phyloP scores from a whole-genome alignment of 2,888 invertebrate genomes.

The Hydroisotoma schaefferi region DNA sequence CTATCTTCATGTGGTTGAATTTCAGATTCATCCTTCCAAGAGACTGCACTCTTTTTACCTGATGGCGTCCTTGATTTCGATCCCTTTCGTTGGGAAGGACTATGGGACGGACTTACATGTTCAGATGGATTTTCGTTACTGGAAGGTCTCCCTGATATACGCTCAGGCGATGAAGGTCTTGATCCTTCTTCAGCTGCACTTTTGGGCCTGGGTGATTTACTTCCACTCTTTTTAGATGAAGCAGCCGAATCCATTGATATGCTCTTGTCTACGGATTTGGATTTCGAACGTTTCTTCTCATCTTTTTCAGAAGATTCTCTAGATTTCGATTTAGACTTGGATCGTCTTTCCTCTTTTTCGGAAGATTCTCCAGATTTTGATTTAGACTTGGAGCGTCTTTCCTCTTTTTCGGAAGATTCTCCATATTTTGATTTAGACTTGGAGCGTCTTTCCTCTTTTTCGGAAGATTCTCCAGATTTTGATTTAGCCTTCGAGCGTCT shows the following conservation, averaged over 20 bases:
- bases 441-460: constrained; percentile 1
- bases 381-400: not conserved
- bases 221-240: not conserved
- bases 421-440: constrained; percentile 3
- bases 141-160: not conserved
- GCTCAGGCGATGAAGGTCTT: not conserved
- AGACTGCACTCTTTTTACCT: constrained; percentile 28
- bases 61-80: constrained; percentile 37
- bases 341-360: constrained; percentile 9
- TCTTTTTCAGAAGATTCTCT: not conserved
- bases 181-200: constrained; percentile 5
- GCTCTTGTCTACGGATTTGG: not conserved
- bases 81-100: constrained; percentile 23
- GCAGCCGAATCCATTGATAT: not conserved
- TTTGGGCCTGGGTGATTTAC: not conserved
- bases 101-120: not conserved
- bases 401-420: not conserved
- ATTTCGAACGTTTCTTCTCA: not conserved
- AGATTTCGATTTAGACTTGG: constrained; percentile 3
- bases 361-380: constrained; percentile 3
- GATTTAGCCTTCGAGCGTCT: not conserved
- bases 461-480: constrained; percentile 5
- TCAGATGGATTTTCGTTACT: not conserved
- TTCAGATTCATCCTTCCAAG: constrained; percentile 34
- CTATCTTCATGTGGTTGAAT: constrained; percentile 9